These are phyloP conservation scores for Polypedilum vanderplanki DNA, from an alignment of 1,140 invertebrate species.

Conservation along the genomic window DNA sequence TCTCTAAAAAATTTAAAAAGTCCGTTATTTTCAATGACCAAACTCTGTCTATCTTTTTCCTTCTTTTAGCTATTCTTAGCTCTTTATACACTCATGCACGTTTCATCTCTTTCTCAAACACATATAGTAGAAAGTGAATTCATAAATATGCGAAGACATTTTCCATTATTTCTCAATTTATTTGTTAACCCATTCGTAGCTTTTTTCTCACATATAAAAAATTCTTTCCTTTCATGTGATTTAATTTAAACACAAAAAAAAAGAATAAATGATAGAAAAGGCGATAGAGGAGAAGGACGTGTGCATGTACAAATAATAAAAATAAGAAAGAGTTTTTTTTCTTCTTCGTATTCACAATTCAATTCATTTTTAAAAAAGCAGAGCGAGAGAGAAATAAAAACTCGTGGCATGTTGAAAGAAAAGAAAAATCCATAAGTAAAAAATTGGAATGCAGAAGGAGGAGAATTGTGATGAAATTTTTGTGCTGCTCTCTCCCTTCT, in stretches of 20 bases:
- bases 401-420: background rate
- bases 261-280: too few species aligned
- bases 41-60: too few species aligned
- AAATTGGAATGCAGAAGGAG: background rate
- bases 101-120: background rate
- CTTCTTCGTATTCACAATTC: background rate
- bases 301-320: background rate
- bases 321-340: background rate
- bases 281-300: too few species aligned
- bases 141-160: constrained; percentile 18
- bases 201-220: background rate
- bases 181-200: constrained; percentile 4
- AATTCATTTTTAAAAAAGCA: background rate
- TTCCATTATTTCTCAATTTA: constrained; percentile 19
- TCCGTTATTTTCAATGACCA: too few species aligned
- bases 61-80: background rate
- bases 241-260: constrained; percentile 20
- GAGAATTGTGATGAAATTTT: constrained; percentile 2
- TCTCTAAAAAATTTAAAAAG: too few species aligned
- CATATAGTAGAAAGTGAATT: background rate
- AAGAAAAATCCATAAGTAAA: background rate
- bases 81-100: background rate
- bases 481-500: background rate
- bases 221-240: background rate
- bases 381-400: background rate